A percentile compares a stretch with the other conserved stretches of the same genome.
phyloP scores from a whole-genome alignment of 1,140 invertebrate genomes.

The Carcinoscorpius rotundicauda region DNA sequence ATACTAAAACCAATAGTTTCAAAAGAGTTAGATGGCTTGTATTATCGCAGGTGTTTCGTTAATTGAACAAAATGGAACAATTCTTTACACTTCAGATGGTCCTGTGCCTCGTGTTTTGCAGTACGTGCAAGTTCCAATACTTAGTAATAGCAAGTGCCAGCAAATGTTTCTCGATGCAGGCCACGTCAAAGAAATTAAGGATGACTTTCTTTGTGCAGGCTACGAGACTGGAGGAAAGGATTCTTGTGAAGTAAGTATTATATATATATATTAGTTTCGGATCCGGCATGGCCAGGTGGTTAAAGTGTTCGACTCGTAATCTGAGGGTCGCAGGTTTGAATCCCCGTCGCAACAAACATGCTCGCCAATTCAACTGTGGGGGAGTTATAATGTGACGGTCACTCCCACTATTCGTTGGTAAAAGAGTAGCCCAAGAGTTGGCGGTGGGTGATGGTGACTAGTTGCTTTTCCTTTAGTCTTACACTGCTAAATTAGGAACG shows the following conservation, averaged over 20 bases:
- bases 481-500: too few relatives aligned
- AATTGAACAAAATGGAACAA: too few relatives aligned
- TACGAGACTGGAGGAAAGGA: constrained; percentile 84
- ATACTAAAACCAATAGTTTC: too few relatives aligned
- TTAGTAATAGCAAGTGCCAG: constrained; percentile 80
- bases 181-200: constrained; percentile 70
- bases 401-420: too few relatives aligned
- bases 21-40: too few relatives aligned
- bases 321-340: neutral
- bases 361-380: neutral
- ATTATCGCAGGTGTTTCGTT: too few relatives aligned
- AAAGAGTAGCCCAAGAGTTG: too few relatives aligned
- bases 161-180: constrained; percentile 85
- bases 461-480: too few relatives aligned
- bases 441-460: too few relatives aligned
- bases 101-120: constrained; percentile 75
- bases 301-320: neutral
- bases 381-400: too few relatives aligned
- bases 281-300: neutral
- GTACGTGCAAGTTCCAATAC: constrained; percentile 82
- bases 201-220: constrained; percentile 82
- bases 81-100: constrained; percentile 44
- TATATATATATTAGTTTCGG: constrained; percentile 35
- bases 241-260: constrained; percentile 58
- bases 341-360: neutral